Conservation (phyloP, 2,113 vertebrate genomes). For the Centropus unirufus region DNA sequence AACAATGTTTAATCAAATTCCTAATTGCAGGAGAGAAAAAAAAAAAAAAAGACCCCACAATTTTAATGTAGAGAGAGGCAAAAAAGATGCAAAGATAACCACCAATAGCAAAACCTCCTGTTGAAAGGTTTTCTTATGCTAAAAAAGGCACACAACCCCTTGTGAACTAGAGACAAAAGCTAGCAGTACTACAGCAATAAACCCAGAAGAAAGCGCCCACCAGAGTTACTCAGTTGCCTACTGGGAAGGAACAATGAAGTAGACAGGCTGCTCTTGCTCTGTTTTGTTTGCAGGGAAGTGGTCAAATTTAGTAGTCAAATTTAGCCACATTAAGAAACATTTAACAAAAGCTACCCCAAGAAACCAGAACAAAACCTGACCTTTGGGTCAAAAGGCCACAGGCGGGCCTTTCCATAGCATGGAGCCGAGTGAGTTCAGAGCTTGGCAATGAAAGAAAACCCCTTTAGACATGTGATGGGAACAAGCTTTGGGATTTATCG, state of each 20-base stretch:
- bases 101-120: constrained; percentile 60
- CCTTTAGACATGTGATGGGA: constrained; percentile 64
- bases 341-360: constrained; percentile 77
- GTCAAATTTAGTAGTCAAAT: constrained; percentile 77
- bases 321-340: constrained; percentile 77
- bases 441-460: constrained; percentile 75
- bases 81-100: constrained; percentile 63
- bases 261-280: constrained; percentile 68
- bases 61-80: constrained; percentile 28
- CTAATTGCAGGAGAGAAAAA: constrained; percentile 7
- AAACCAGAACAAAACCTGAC: constrained; percentile 76
- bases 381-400: constrained; percentile 76
- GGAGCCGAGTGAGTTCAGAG: constrained; percentile 80
- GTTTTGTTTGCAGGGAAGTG: constrained; percentile 72
- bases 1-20: constrained; percentile 43
- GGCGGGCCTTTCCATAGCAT: constrained; percentile 71
- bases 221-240: constrained; percentile 71
- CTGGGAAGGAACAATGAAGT: constrained; percentile 71
- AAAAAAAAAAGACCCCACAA: neutral
- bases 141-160: constrained; percentile 75
- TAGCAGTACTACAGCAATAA: constrained; percentile 72
- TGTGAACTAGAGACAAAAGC: constrained; percentile 76
- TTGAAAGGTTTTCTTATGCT: constrained; percentile 70
- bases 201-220: constrained; percentile 72
- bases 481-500: constrained; percentile 86